phyloP scores from a whole-genome alignment of 1,140 invertebrate species.

The Listronotus bonariensis region DNA sequence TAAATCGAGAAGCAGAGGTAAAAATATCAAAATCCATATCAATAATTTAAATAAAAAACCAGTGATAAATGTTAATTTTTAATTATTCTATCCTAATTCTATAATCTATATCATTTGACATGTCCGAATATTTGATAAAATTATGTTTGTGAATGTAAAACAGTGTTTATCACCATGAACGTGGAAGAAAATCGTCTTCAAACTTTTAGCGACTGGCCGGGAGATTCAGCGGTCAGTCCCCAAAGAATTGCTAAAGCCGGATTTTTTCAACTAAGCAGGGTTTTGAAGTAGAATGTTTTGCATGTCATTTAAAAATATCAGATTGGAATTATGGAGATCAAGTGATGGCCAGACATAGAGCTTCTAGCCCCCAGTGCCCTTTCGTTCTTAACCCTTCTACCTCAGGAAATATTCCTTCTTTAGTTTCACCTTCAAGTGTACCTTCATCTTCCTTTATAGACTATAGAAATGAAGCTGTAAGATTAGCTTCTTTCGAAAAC shows the following conservation, averaged over 20 bases:
- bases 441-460: conserved; percentile 31
- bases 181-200: conserved; percentile 68
- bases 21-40: too few species aligned
- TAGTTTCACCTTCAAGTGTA: conserved; percentile 1
- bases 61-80: too few species aligned
- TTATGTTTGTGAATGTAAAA: not conserved
- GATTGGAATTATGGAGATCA: conserved; percentile 79
- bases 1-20: too few species aligned
- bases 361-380: conserved; percentile 68
- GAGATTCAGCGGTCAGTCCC: conserved; percentile 66
- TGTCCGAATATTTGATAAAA: not conserved
- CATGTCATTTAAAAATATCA: conserved; percentile 71
- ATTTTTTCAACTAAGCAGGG: conserved; percentile 73
- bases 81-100: too few species aligned
- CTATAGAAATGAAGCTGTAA: conserved; percentile 50
- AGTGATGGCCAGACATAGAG: conserved; percentile 67
- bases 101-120: too few species aligned
- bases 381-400: conserved; percentile 68
- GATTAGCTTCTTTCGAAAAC: conserved; percentile 66
- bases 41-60: too few species aligned
- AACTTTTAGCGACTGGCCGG: conserved; percentile 75
- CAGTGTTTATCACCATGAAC: conserved; percentile 61
- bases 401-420: conserved; percentile 69
- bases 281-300: conserved; percentile 75
- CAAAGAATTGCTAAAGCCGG: conserved; percentile 76